Evolutionary conservation across 2,797 vertebrate genomes (phyloP), one percentile per base, ranked within the genome.

Genomic region (Pseudochromis fuscus): DNA sequence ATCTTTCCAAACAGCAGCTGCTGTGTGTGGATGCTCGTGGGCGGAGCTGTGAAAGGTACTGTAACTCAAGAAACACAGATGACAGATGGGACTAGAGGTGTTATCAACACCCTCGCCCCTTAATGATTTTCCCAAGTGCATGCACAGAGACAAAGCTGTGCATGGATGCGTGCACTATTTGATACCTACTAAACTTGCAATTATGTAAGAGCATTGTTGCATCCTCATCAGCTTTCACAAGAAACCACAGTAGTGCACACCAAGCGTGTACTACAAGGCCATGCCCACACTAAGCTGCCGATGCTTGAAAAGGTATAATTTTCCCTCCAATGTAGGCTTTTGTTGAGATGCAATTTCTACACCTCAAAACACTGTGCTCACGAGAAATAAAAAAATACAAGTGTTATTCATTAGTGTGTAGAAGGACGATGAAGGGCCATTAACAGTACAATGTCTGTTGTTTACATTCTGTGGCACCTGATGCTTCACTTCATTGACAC

Each of bases 11-110:
- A 46, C 72, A 75, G 78, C 90, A 90, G 87, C 84, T 88, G 87
- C 38, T 58, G 67, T 64, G 65, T 73, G 79, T 78, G 67, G 45
- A 75, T 48, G 78, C 67, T 42, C 44, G 27, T 37, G 79, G 83
- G 75, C 42, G 67, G 80, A 61, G 79, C 79, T 2, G 23, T 19
- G 67, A 44, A 66, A 72, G 71, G 21, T 28, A 28, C 51, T 76
- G 91, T 93, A 89, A 93, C 85, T 79, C 67, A 89, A 93, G 82
- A 57, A 81, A 85, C 72, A 59, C 75, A 69, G 73, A 23, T 42
- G 77, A 85, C 93, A 93, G 92, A 91, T 83, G 90, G 89, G 67
- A 81, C 25, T 18, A 62, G 46, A 89, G 81, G 89, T 88, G 87
- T 88, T 38, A 81, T 85, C 85, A 82, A 89, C 90, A 87, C 87